Evolutionary conservation across 1,140 invertebrate genomes (phyloP).

Genomic region (Drosophila parvula): DNA sequence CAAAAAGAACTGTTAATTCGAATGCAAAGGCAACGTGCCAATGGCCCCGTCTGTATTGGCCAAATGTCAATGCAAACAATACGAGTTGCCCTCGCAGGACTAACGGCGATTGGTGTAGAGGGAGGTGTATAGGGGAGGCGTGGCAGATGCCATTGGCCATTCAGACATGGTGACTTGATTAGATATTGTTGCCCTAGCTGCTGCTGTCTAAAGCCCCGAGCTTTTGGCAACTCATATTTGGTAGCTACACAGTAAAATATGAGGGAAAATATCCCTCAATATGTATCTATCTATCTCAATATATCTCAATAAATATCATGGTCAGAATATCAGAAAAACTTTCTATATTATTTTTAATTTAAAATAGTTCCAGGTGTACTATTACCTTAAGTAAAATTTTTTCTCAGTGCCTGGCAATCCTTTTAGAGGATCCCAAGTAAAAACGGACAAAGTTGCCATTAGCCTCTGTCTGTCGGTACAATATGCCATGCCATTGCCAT

Average conservation of each 20-base stretch:
- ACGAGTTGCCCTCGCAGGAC: slow-evolving; percentile 16
- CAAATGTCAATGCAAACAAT: slow-evolving; percentile 78
- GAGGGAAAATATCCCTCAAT: background rate
- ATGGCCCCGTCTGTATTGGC: slow-evolving; percentile 50
- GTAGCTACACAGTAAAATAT: background rate
- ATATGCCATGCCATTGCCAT: slow-evolving; percentile 65
- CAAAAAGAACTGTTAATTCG: slow-evolving; percentile 81
- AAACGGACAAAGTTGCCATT: slow-evolving; percentile 65
- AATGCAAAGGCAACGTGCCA: slow-evolving; percentile 79
- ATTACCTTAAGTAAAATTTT: background rate
- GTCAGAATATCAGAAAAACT: too few relatives aligned
- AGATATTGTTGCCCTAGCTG: slow-evolving; percentile 67
- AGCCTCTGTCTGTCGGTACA: slow-evolving; percentile 67
- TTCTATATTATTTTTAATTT: background rate
- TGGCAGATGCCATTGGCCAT: slow-evolving; percentile 24
- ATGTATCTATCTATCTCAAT: too few relatives aligned
- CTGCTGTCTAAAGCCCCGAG: slow-evolving; percentile 3
- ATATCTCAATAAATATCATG: too few relatives aligned
- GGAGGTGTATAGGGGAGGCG: background rate
- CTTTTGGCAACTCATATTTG: slow-evolving; percentile 33
- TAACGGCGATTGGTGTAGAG: background rate
- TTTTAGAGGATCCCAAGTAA: slow-evolving; percentile 20
- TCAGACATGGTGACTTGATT: slow-evolving; percentile 68
- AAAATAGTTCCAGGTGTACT: background rate
- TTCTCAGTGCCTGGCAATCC: slow-evolving; percentile 2